A percentile compares a stretch with the other conserved stretches of the same genome.
Conservation (phyloP, 2,888 invertebrate genomes). For the Drosophila subsilvestris region DNA sequence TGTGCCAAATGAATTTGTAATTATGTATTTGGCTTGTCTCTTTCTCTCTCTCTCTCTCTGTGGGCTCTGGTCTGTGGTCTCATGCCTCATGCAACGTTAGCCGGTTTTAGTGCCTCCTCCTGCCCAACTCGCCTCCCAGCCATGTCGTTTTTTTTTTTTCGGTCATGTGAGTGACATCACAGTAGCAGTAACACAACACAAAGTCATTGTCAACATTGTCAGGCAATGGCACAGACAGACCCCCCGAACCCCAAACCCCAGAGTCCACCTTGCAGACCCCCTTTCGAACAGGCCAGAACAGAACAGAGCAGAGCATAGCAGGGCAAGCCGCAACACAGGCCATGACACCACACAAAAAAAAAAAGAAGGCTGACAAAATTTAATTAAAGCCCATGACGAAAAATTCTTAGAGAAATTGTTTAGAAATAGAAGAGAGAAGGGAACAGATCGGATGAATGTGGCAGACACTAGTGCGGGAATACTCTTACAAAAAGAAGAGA, state of each 20-base stretch:
- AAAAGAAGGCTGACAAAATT: slow-evolving; percentile 66
- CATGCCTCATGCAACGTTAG: slow-evolving; percentile 62
- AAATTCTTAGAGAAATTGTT: slow-evolving; percentile 58
- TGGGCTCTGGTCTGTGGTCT: slow-evolving; percentile 1
- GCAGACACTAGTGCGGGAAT: neutral
- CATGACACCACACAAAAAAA: slow-evolving; percentile 66
- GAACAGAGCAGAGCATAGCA: slow-evolving; percentile 21
- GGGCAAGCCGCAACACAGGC: slow-evolving; percentile 33
- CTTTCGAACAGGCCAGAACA: slow-evolving; percentile 7
- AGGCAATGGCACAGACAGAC: slow-evolving; percentile 1
- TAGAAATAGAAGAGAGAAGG: slow-evolving; percentile 10
- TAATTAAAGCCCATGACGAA: slow-evolving; percentile 78
- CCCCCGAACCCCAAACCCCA: no score
- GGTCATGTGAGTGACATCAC: slow-evolving; percentile 74
- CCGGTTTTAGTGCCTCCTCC: slow-evolving; percentile 22
- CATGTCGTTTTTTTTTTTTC: slow-evolving; percentile 35
- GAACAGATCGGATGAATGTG: slow-evolving; percentile 10
- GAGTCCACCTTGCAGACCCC: neutral
- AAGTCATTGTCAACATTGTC: slow-evolving; percentile 60
- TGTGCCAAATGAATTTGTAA: slow-evolving; percentile 81
- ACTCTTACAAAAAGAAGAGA: neutral
- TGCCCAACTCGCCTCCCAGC: slow-evolving; percentile 19
- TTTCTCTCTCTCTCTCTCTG: slow-evolving; percentile 12
- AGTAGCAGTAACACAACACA: slow-evolving; percentile 45
- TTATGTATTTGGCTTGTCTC: slow-evolving; percentile 56